Conservation (phyloP, 1,140 invertebrate species). For the Akabosia matsudoensis region DNA sequence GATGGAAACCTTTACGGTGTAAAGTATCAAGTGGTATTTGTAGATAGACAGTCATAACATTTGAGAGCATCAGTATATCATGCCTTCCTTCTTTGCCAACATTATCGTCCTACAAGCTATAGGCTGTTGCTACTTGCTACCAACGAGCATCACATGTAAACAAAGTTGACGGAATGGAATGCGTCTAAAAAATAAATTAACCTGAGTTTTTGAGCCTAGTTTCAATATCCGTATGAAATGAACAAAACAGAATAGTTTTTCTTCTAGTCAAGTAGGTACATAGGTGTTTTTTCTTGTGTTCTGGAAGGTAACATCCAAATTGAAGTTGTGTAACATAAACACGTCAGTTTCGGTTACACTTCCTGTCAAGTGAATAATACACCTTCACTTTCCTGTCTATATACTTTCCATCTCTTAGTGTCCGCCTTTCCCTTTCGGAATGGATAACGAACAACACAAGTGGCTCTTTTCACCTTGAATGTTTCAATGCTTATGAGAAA, state of each 20-base stretch:
- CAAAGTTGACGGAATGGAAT: neutral
- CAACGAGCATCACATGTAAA: neutral
- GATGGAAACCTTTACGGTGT: too few relatives aligned
- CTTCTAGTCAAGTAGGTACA: too few relatives aligned
- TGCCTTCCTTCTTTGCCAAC: neutral
- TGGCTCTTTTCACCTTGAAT: neutral
- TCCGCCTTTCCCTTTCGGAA: neutral
- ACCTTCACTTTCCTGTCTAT: neutral
- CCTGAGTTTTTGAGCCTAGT: neutral
- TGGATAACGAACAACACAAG: neutral
- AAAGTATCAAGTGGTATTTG: neutral
- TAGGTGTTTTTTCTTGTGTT: too few relatives aligned
- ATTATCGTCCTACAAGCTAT: neutral
- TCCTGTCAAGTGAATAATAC: neutral
- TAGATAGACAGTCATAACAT: neutral
- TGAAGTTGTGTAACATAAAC: neutral
- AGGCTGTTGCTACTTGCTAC: neutral
- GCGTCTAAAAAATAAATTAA: neutral
- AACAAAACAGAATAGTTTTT: too few relatives aligned
- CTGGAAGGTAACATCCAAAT: neutral
- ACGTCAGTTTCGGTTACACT: slow-evolving; percentile 1
- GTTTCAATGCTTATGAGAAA: too few relatives aligned
- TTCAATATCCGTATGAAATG: too few relatives aligned
- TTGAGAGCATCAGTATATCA: neutral
- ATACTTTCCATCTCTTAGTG: too few relatives aligned